Conservation (phyloP, 2,113 vertebrate genomes). For the Glaucidium brasilianum region DNA sequence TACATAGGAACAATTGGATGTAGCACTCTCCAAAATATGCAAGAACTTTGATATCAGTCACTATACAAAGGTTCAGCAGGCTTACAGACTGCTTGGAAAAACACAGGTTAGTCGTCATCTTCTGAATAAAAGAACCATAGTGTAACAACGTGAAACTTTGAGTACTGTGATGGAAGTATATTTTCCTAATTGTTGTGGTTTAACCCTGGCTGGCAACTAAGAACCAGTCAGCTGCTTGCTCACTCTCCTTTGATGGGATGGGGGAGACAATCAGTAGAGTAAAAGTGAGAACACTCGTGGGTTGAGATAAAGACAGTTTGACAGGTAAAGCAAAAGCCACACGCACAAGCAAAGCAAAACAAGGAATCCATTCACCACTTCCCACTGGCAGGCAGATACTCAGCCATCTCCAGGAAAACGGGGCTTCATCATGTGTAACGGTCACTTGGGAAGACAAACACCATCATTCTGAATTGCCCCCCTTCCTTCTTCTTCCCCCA, state of each 20-base stretch:
- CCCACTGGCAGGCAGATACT: neutral
- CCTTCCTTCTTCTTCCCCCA: neutral
- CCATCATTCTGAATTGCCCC: neutral
- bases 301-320: no score
- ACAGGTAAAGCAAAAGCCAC: neutral
- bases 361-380: neutral
- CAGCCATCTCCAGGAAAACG: neutral
- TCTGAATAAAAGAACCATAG: neutral
- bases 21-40: constrained; percentile 96
- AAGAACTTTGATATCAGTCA: constrained; percentile 95
- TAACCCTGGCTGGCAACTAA: neutral
- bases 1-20: constrained; percentile 93
- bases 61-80: constrained; percentile 96
- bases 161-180: neutral
- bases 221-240: neutral
- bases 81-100: constrained; percentile 94
- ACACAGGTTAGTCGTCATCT: constrained; percentile 85
- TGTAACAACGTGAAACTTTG: neutral
- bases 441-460: neutral
- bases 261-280: neutral
- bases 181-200: neutral
- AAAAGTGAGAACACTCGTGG: neutral
- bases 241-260: neutral
- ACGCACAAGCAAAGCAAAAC: neutral
- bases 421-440: neutral